A percentile compares a stretch with the other conserved stretches of the same genome.
phyloP scores from a whole-genome alignment of 2,888 invertebrate species.

The Cephalotes varians region DNA sequence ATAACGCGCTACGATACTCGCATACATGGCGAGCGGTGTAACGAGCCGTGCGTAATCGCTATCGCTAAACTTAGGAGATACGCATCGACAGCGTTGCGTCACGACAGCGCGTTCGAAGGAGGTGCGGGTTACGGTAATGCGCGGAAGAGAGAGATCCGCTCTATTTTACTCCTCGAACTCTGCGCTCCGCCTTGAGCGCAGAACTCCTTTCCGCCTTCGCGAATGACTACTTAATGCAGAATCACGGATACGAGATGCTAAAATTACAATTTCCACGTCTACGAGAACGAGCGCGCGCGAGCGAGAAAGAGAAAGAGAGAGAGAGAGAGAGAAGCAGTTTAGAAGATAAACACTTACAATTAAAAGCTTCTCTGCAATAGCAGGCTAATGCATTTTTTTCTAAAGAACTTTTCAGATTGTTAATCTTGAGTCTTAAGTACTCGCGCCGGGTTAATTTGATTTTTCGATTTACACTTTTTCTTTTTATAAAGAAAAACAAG shows the following conservation, averaged over 20 bases:
- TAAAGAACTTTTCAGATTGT: slow-evolving; percentile 13
- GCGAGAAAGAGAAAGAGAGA: neutral
- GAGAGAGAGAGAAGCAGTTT: slow-evolving; percentile 6
- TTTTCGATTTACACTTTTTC: slow-evolving; percentile 1
- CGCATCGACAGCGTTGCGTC: slow-evolving; percentile 27
- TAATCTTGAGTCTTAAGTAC: neutral
- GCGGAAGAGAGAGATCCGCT: slow-evolving; percentile 21
- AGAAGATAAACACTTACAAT: slow-evolving; percentile 37
- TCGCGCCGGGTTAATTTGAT: slow-evolving; percentile 32
- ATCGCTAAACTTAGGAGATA: slow-evolving; percentile 18
- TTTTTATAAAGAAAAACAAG: neutral
- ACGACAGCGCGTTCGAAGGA: neutral
- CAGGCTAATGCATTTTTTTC: slow-evolving; percentile 29
- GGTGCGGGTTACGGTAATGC: slow-evolving; percentile 1
- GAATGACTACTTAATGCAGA: slow-evolving; percentile 45
- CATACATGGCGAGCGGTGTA: slow-evolving; percentile 35
- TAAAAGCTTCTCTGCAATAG: slow-evolving; percentile 34
- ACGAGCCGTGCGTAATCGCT: slow-evolving; percentile 55
- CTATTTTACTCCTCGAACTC: slow-evolving; percentile 12
- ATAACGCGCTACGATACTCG: slow-evolving; percentile 44
- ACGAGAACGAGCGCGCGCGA: too few species aligned
- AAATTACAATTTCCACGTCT: slow-evolving; percentile 35
- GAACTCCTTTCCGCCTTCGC: slow-evolving; percentile 22
- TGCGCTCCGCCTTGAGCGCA: neutral
- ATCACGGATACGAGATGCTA: slow-evolving; percentile 19